phyloP scores from a whole-genome alignment of 1,140 invertebrate genomes.

The Bilobella aurantiaca region DNA sequence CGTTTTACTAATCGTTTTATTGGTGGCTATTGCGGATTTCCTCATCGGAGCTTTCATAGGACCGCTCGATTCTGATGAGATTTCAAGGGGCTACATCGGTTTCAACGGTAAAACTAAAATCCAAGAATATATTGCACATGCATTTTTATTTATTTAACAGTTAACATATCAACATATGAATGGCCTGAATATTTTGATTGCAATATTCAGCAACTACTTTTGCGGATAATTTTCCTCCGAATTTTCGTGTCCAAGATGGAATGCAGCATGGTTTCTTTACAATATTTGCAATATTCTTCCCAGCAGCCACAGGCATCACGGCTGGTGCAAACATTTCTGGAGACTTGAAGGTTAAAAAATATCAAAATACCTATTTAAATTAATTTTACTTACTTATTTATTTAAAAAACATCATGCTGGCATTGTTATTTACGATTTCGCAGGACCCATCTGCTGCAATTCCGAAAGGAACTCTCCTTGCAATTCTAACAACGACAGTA shows the following conservation, averaged over 20 bases:
- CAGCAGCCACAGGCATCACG: constrained; percentile 37
- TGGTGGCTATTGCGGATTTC: constrained; percentile 51
- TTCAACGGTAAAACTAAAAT: constrained; percentile 40
- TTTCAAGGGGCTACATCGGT: constrained; percentile 48
- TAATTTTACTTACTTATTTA: not conserved
- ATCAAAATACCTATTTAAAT: not conserved
- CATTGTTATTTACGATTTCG: constrained; percentile 28
- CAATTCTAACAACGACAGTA: constrained; percentile 70
- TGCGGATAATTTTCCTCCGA: constrained; percentile 41
- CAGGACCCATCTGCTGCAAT: constrained; percentile 85
- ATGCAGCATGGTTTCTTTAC: constrained; percentile 45
- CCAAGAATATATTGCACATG: no score
- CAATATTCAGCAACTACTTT: constrained; percentile 36
- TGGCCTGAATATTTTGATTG: constrained; percentile 7
- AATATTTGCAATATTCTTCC: constrained; percentile 47
- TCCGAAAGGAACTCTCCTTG: constrained; percentile 75
- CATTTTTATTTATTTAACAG: no score
- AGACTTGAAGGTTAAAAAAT: constrained; percentile 59
- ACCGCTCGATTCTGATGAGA: constrained; percentile 40
- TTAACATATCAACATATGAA: not conserved
- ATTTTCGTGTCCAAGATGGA: constrained; percentile 40
- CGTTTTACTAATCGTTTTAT: constrained; percentile 47
- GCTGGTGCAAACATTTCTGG: constrained; percentile 75
- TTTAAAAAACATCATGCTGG: no score
- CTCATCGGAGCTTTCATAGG: constrained; percentile 49